Percentiles rank a stretch among this genome's conserved stretches.
Evolutionary conservation across 1,140 invertebrate species (phyloP).

Genomic region (Drosophila kanapiae): DNA sequence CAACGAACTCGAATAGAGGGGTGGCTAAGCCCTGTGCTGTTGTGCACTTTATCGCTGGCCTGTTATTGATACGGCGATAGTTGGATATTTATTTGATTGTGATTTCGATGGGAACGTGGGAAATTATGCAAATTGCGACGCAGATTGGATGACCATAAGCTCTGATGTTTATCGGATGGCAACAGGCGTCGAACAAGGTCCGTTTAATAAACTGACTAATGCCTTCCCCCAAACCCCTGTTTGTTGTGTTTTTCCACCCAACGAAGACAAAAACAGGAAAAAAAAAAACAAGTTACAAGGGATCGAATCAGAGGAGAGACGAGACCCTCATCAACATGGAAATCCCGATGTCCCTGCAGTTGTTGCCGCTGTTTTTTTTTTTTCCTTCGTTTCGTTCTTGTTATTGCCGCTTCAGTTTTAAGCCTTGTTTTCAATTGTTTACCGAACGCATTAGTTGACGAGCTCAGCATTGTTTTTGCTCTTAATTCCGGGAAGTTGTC

Average conservation of each 20-base stretch:
- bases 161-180: slow-evolving; percentile 53
- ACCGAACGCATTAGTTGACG: slow-evolving; percentile 65
- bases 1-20: slow-evolving; percentile 4
- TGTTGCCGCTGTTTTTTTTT: slow-evolving; percentile 17
- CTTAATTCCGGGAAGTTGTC: slow-evolving; percentile 27
- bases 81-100: slow-evolving; percentile 55
- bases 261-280: not conserved
- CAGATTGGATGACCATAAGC: slow-evolving; percentile 76
- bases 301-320: slow-evolving; percentile 10
- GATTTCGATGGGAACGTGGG: slow-evolving; percentile 62
- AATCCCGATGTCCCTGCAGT: slow-evolving; percentile 53
- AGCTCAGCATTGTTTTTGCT: slow-evolving; percentile 54
- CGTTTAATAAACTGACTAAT: slow-evolving; percentile 42
- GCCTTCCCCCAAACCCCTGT: slow-evolving; percentile 4
- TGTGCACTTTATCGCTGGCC: slow-evolving; percentile 50
- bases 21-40: slow-evolving; percentile 15
- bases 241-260: slow-evolving; percentile 24
- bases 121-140: slow-evolving; percentile 79
- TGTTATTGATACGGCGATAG: slow-evolving; percentile 56
- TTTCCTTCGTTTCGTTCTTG: slow-evolving; percentile 22
- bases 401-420: slow-evolving; percentile 56
- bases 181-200: slow-evolving; percentile 17
- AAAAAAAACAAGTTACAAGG: slow-evolving; percentile 10
- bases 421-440: slow-evolving; percentile 67
- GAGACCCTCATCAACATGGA: slow-evolving; percentile 46